Base-by-base conservation (phyloP, 2,888 invertebrate species). In the Heliconius ismenius region DNA sequence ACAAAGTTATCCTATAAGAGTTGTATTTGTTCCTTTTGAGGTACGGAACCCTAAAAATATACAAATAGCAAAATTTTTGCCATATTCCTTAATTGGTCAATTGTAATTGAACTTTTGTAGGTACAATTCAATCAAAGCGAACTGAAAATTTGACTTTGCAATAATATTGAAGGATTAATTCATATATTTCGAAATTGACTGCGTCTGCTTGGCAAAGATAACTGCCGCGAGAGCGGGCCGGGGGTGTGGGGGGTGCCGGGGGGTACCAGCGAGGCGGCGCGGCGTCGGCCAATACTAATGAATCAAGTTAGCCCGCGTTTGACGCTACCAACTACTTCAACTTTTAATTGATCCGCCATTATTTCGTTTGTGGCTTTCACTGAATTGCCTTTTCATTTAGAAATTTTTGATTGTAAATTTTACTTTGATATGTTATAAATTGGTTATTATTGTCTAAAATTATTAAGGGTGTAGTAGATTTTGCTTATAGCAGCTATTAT, bases 291-390 rank as follows among this genome's bases (percentile, higher is more conserved):
- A 87, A 85, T 88, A 88, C 89, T 91, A 91, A 92, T 91, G 91
- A 91, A 91, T 91, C 91, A 91, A 91, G 85, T 90, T 90, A 84
- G 86, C 80, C 82, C 81, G 84, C 81, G 85, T 83, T 86, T 89
- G 91, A 90, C 79, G 60, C 62, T 75, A 73, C 90, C 65, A 60
- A 73, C 89, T 77, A 78, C 77, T 79, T 76, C 73, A 92, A 92
- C 90, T 92, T 92, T 92, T 92, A 93, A 92, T 93, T 92, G 92
- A 92, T 92, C 92, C 91, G 89, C 89, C 90, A 92, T 92, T 92
- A 93, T 92, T 92, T 76, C 79, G 79, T 80, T 80, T 80, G 80
- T 73, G 77, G 78, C 73, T 75, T 90, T 87, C 21, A 91, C 91
- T 91, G 91, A 89, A 90, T 88, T 86, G 87, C 86, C 90, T 87